Conservation (phyloP, 2,113 vertebrate species). For the Andinoacara biseriatus region DNA sequence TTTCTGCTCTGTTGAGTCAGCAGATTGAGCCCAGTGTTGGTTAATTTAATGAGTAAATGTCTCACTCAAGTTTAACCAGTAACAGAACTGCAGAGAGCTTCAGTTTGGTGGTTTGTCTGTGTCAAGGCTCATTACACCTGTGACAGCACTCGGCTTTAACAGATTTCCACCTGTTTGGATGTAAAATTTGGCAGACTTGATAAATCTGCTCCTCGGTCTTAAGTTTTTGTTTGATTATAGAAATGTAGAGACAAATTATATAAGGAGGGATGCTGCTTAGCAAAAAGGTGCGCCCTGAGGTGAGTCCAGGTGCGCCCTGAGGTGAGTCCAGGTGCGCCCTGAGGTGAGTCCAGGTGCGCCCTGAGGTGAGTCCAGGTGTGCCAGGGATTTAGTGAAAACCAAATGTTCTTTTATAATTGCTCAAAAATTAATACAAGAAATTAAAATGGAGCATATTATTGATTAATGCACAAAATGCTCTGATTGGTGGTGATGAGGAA, state of each 20-base stretch:
- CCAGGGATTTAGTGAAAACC: neutral
- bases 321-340: too few species aligned
- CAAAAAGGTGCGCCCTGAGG: neutral
- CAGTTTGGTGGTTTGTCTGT: neutral
- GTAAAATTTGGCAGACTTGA: neutral
- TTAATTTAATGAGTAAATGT: neutral
- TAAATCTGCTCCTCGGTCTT: neutral
- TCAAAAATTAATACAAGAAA: neutral
- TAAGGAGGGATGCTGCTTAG: neutral
- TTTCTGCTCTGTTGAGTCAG: accelerated
- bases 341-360: too few species aligned
- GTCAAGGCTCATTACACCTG: neutral
- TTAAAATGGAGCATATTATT: neutral
- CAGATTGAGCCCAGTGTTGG: accelerated
- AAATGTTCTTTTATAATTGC: neutral
- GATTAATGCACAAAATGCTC: neutral
- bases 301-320: neutral
- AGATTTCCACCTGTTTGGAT: neutral
- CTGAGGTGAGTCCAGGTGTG: neutral
- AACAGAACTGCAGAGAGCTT: neutral
- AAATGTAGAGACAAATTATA: neutral
- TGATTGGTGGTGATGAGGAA: neutral
- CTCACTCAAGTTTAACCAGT: neutral
- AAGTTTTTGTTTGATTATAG: neutral
- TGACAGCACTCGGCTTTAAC: neutral